Evolutionary conservation across 2,888 invertebrate genomes (phyloP), one percentile per base, ranked within the genome.

Genomic region (Drosophila picticornis): DNA sequence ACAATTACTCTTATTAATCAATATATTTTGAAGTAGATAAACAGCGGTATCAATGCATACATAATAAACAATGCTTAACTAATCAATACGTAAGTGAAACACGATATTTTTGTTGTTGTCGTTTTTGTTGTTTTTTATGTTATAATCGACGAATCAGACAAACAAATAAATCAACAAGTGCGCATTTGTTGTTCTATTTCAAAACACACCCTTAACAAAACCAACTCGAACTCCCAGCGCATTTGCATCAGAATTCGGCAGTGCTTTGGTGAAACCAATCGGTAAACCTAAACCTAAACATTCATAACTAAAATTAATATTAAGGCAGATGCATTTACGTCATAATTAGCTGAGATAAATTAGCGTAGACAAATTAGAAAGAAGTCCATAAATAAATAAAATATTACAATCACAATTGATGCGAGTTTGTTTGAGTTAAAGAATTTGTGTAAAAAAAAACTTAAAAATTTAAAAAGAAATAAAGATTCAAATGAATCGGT

Each of bases 141-240:
- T 62, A 22, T 38, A 29, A 62, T 62, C 31, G 36, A 66, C 73
- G 81, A 83, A n/a, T 73, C 83, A 80, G 46, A 40, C 34, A 53
- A 43, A 43, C 59, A 61, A 71, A 63, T 65, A 58, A 66, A 48
- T 62, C n/a, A 63, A 65, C 72, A 73, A 55, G 40, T 76, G 46
- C 25, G 58, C 67, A 72, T 40, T 75, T 67, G 57, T 57, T 68
- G 61, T 52, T 61, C 38, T 62, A 38, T 57, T 78, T 3, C 27
- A 58, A 34, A 22, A 13, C 72, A 64, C 59, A 38, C 75, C 55
- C 66, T 51, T 68, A 52, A 62, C 63, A 61, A 65, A 61, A 32
- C 22, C 25, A 22, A 69, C 40, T 51, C 13, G 13, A 22, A 65
- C 60, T 79, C 10, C 43, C 58, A 29, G 16, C 29, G 10, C n/a